phyloP scores from a whole-genome alignment of 2,113 vertebrate genomes.

The Phalacrocorax carbo region DNA sequence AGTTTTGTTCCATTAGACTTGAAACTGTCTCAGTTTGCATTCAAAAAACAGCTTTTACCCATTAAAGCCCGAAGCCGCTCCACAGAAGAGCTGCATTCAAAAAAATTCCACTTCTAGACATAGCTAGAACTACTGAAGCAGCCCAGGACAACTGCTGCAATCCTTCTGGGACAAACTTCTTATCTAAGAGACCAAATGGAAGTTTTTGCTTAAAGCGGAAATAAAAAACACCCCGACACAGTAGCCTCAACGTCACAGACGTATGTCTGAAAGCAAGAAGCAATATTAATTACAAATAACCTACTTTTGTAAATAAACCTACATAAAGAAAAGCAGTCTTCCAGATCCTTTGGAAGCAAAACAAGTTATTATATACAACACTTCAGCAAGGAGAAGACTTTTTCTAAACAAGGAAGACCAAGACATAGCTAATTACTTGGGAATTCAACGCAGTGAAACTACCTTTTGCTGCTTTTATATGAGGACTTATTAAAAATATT shows the following conservation, averaged over 20 bases:
- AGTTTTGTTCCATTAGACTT: background rate
- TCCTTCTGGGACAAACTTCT: background rate
- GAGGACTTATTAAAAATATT: slow-evolving; percentile 48
- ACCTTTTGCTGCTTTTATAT: slow-evolving; percentile 37
- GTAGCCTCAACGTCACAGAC: background rate
- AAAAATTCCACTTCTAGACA: background rate
- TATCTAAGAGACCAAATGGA: background rate
- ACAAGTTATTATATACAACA: slow-evolving; percentile 8
- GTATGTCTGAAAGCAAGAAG: background rate
- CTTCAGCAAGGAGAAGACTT: background rate
- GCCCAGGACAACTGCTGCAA: background rate
- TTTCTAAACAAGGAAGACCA: slow-evolving; percentile 6
- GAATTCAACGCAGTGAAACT: slow-evolving; percentile 39
- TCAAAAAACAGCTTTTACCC: background rate
- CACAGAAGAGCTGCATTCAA: background rate
- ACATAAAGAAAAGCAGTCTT: background rate
- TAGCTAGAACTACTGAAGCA: background rate
- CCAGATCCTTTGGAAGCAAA: background rate
- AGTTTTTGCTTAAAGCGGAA: background rate
- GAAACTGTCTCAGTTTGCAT: background rate
- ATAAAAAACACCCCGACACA: background rate
- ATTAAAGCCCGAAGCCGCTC: background rate
- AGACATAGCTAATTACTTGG: slow-evolving; percentile 51
- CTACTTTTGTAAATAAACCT: slow-evolving; percentile 24
- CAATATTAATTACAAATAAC: slow-evolving; percentile 6